phyloP scores from a whole-genome alignment of 2,113 vertebrate genomes.

The Vombatus ursinus region DNA sequence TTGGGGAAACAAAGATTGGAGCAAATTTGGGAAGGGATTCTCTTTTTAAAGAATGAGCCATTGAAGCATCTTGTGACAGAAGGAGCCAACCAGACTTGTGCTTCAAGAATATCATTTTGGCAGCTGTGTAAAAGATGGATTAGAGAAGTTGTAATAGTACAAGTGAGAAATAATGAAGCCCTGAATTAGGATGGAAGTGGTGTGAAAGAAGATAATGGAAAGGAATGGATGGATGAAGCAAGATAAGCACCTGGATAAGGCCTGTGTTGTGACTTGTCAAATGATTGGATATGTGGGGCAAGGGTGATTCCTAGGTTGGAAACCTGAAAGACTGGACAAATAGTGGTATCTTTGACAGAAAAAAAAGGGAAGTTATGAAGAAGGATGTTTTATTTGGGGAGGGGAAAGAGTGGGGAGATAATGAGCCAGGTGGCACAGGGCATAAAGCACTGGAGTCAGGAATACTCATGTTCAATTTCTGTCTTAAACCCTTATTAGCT shows the following conservation, averaged over 20 bases:
- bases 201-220: neutral
- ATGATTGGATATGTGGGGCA: neutral
- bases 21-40: neutral
- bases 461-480: neutral
- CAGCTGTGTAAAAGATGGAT: neutral
- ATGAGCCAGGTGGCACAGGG: neutral
- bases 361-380: neutral
- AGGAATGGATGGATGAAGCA: neutral
- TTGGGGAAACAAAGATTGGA: neutral
- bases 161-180: neutral
- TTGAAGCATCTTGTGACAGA: neutral
- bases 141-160: neutral
- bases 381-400: neutral
- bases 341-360: neutral
- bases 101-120: neutral
- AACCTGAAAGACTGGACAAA: neutral
- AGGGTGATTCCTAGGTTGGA: neutral
- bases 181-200: neutral
- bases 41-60: neutral
- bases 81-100: neutral
- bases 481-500: neutral
- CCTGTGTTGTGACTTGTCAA: neutral
- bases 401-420: neutral
- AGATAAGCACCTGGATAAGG: neutral
- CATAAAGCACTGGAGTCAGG: neutral